phyloP scores from a whole-genome alignment of 2,888 invertebrate species.

The Rotaria macrura region DNA sequence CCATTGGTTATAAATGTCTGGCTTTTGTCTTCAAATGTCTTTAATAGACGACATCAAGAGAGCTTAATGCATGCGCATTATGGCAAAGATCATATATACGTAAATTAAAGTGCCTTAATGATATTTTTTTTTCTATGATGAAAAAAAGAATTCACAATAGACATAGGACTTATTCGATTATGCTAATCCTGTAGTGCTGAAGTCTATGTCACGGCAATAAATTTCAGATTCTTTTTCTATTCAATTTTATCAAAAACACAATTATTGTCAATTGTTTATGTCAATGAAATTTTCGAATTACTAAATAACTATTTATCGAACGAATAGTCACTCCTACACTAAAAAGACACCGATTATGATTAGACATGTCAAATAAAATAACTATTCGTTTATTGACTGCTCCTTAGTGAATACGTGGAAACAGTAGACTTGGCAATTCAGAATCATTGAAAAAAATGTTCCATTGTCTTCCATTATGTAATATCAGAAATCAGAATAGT shows the following conservation, averaged over 20 bases:
- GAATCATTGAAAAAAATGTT: too few species aligned
- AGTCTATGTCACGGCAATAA: too few species aligned
- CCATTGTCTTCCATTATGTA: too few species aligned
- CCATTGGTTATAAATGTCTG: neutral
- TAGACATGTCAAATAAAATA: neutral
- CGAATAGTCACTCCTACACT: too few species aligned
- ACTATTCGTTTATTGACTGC: too few species aligned
- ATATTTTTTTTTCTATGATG: neutral
- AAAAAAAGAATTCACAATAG: neutral
- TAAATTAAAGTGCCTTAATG: neutral
- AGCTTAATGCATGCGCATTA: neutral
- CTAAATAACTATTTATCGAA: neutral
- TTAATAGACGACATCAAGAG: neutral
- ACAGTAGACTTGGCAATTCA: too few species aligned
- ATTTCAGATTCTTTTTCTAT: too few species aligned
- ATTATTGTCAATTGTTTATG: neutral
- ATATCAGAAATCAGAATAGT: too few species aligned
- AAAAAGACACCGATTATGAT: neutral
- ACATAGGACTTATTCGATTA: neutral
- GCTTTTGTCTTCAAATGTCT: neutral
- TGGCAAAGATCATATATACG: neutral
- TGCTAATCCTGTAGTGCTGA: neutral
- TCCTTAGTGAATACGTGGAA: too few species aligned
- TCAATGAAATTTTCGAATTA: neutral
- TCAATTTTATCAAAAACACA: neutral